Conservation (phyloP, 2,113 vertebrate genomes). For the Cyphomyrus discorhynchus region DNA sequence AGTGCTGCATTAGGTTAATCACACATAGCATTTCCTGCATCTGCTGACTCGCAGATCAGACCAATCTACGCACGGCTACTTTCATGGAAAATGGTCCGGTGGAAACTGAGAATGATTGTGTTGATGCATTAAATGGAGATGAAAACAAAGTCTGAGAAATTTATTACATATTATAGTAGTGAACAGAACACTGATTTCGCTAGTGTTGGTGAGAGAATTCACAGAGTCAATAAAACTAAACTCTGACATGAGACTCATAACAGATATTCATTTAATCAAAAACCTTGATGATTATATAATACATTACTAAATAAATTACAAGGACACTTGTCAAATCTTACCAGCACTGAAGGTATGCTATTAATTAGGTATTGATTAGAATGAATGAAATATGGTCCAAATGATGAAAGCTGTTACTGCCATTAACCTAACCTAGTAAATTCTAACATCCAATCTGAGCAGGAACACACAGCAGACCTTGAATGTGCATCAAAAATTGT, state of each 20-base stretch:
- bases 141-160: neutral
- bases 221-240: neutral
- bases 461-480: neutral
- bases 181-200: neutral
- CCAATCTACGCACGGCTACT: neutral
- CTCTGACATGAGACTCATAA: neutral
- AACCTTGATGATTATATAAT: neutral
- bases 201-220: neutral
- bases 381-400: neutral
- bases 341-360: neutral
- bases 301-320: neutral
- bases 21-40: neutral
- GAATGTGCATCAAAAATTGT: neutral
- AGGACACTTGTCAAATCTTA: neutral
- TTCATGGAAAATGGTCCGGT: neutral
- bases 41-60: conserved; percentile 5
- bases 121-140: too few relatives aligned
- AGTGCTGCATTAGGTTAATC: conserved; percentile 7
- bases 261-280: neutral
- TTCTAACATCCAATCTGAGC: neutral
- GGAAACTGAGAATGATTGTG: neutral
- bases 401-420: neutral
- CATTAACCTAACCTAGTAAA: neutral
- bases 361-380: neutral
- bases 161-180: neutral